phyloP scores from a whole-genome alignment of 2,888 invertebrate genomes.

The Ectemnius cavifrons region DNA sequence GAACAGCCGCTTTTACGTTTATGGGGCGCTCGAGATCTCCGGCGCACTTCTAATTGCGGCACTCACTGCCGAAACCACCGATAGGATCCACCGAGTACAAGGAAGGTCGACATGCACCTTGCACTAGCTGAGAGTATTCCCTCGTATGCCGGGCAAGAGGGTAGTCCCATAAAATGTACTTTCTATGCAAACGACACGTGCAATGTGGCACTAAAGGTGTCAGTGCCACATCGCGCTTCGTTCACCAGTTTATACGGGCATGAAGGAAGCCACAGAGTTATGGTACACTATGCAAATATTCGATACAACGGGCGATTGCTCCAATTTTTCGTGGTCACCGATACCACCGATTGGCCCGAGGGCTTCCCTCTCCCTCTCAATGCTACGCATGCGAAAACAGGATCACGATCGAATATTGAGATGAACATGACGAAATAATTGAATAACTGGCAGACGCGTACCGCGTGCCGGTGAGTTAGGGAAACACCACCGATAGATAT shows the following conservation, averaged over 20 bases:
- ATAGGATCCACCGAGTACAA: conserved; percentile 23
- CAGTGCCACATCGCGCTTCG: conserved; percentile 30
- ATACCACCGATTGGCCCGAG: conserved; percentile 15
- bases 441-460: conserved; percentile 8
- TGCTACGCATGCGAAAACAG: neutral
- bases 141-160: conserved; percentile 17
- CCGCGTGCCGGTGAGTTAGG: neutral
- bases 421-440: conserved; percentile 22
- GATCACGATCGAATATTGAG: conserved; percentile 3
- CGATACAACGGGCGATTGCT: conserved; percentile 1
- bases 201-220: conserved; percentile 46
- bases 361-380: neutral
- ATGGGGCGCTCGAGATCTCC: conserved; percentile 54
- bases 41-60: conserved; percentile 65
- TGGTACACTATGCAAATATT: conserved; percentile 21
- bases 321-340: neutral
- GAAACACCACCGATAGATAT: conserved; percentile 14
- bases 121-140: neutral
- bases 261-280: conserved; percentile 13
- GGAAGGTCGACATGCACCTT: conserved; percentile 18
- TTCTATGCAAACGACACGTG: conserved; percentile 60
- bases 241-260: conserved; percentile 21
- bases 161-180: conserved; percentile 42
- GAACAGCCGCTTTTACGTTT: conserved; percentile 51
- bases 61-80: conserved; percentile 54